phyloP scores from a whole-genome alignment of 1,140 invertebrate species.

The Drosophila erecta region DNA sequence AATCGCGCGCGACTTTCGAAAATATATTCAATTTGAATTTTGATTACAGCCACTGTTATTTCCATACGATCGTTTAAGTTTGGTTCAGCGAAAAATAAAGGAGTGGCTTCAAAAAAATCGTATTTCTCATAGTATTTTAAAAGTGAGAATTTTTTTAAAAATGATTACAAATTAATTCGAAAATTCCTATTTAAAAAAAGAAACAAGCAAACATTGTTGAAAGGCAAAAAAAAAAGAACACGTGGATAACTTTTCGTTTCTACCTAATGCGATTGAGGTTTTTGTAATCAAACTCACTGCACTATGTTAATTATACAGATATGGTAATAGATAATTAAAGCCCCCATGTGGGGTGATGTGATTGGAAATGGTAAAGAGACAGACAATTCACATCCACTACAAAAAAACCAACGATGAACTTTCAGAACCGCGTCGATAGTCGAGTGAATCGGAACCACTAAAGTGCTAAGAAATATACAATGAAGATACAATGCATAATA shows the following conservation, averaged over 20 bases:
- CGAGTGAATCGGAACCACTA: constrained; percentile 5
- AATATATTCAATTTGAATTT: constrained; percentile 27
- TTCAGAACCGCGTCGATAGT: constrained; percentile 23
- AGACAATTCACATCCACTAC: not conserved
- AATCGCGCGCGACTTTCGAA: constrained; percentile 43
- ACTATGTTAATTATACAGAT: constrained; percentile 18
- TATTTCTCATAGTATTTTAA: not conserved
- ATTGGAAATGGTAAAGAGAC: not conserved
- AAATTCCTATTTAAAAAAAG: not conserved
- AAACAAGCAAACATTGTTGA: not conserved
- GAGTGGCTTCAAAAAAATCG: not conserved
- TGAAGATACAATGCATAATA: not conserved
- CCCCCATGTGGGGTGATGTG: constrained; percentile 2
- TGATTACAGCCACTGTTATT: constrained; percentile 8
- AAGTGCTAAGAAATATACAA: constrained; percentile 5
- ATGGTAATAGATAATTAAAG: constrained; percentile 25
- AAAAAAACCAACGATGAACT: not conserved
- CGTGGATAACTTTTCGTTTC: not conserved
- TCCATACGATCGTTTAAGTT: not conserved
- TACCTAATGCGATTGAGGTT: not conserved
- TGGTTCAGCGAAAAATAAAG: not conserved
- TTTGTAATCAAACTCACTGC: not conserved
- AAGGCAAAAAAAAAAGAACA: not conserved
- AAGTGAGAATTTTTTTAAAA: not conserved
- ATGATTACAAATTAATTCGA: not conserved